Base-by-base conservation (phyloP, 1,140 invertebrate species). In the Anadara kagoshimensis region DNA sequence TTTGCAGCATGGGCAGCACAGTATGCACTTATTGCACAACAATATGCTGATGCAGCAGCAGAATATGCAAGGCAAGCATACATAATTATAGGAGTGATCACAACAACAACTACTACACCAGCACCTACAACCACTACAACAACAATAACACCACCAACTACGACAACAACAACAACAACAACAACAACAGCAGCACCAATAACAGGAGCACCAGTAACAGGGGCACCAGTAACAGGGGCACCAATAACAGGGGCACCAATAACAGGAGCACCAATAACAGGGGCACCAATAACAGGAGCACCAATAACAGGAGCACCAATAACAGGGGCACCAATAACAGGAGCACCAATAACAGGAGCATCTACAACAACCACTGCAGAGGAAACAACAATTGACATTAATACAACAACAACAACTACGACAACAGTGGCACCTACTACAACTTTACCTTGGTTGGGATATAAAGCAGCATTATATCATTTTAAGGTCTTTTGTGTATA, bases 391-490 rank as follows among this genome's bases (percentile, higher is more conserved):
- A 8, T 7, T 11, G 36, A 12, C 7, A 41, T 0, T 12, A 20
- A 16, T n/a, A 43, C 24, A 8, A 59, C 58, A 11, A 43, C 58
- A 43, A 41, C 58, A 45, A 26, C 43, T 2, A 24, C 22, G 4
- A 11, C 59, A 62, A 41, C 12, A 61, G 10, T 8, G 12, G 18
- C 58, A 18, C 24, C 59, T 8, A 62, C 44, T 24, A 22, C 10
- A 47, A 5, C 12, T n/a, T n/a, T n/a, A n/a, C n/a, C n/a, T n/a
- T n/a, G n/a, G n/a, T n/a, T n/a, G n/a, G n/a, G 16, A 47, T 73
- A 77, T 43, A 77, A 69, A 64, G 66, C 58, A 12, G 75, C 62
- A 16, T 24, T 71, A 0, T 79, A 76, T 68, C 18, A 29, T 44
- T 56, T 76, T 24, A 26, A 56, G 22, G 61, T 73, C 18, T 76